Conservation (phyloP, 2,888 invertebrate species). For the Pyrgus malvae region DNA sequence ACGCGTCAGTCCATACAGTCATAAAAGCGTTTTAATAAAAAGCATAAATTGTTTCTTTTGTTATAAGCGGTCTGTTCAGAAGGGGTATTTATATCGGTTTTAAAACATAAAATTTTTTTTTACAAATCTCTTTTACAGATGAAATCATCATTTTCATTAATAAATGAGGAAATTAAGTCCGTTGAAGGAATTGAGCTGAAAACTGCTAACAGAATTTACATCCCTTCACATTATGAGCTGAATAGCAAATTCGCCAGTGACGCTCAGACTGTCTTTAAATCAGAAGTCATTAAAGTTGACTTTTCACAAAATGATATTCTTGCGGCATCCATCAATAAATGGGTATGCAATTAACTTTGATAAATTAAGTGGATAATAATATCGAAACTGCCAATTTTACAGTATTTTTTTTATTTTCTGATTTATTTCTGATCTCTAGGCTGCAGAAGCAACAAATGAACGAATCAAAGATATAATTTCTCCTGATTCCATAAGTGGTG, state of each 20-base stretch:
- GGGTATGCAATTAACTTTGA: conserved; percentile 62
- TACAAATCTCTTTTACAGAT: no score
- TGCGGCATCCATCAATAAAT: background rate
- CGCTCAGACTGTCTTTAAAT: background rate
- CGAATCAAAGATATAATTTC: conserved; percentile 81
- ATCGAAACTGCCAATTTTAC: no score
- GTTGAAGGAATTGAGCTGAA: background rate
- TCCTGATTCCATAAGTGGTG: conserved; percentile 63
- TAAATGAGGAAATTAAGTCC: background rate
- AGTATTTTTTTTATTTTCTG: background rate
- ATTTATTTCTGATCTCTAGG: conserved; percentile 48
- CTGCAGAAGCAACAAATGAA: conserved; percentile 64
- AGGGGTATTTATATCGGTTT: no score
- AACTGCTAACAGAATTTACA: background rate
- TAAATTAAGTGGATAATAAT: no score
- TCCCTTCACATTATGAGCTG: background rate
- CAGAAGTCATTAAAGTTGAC: background rate
- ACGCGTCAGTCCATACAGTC: no score
- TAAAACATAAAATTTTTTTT: no score
- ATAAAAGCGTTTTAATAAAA: no score
- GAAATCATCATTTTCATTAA: background rate
- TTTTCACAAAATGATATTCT: background rate
- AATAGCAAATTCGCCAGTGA: background rate
- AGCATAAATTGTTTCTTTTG: no score
- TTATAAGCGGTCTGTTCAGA: no score